phyloP scores from a whole-genome alignment of 2,888 invertebrate species.

The Euzetes globulus region DNA sequence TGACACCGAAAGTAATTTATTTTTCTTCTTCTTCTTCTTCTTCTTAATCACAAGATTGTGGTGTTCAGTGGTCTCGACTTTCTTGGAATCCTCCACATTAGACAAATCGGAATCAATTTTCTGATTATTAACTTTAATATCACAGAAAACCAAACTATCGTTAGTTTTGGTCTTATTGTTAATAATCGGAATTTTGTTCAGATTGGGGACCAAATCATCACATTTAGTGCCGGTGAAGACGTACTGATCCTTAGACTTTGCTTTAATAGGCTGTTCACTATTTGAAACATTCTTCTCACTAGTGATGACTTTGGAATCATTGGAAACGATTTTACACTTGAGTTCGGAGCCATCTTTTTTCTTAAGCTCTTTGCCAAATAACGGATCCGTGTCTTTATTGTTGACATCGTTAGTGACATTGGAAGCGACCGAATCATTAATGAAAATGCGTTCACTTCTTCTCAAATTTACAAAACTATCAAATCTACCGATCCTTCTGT shows the following conservation, averaged over 20 bases:
- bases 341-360: not conserved
- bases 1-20: not conserved
- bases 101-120: not conserved
- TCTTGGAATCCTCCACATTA: not conserved
- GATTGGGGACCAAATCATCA: not conserved
- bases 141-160: not conserved
- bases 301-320: not conserved
- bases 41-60: not conserved
- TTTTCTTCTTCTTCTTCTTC: constrained; percentile 20
- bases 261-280: not conserved
- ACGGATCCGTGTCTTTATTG: constrained; percentile 7
- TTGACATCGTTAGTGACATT: not conserved
- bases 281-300: not conserved
- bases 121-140: constrained; percentile 1
- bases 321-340: not conserved
- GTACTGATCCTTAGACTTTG: not conserved
- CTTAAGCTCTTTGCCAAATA: not conserved
- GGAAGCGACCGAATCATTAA: constrained; percentile 18
- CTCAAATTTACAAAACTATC: not conserved
- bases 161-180: constrained; percentile 15
- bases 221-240: not conserved
- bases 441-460: constrained; percentile 30
- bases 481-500: not conserved
- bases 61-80: not conserved
- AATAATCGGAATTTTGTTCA: not conserved